A percentile compares a stretch with the other conserved stretches of the same genome.
These are phyloP conservation scores for Anguilla pacifica DNA, from an alignment of 2,797 vertebrate species.

Conservation along the genomic window DNA sequence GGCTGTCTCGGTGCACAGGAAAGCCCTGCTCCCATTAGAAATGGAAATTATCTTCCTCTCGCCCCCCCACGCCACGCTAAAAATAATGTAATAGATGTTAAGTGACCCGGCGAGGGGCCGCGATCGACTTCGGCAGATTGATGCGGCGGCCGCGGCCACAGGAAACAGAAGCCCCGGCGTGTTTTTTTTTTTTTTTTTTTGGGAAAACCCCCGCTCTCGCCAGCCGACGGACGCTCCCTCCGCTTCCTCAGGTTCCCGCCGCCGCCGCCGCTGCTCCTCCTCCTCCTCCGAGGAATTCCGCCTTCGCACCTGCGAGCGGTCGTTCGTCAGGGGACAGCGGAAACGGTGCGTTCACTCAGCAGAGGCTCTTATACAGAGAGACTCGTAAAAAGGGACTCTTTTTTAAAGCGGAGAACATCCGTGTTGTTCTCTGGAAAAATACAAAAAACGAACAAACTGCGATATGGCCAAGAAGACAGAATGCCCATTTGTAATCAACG, in stretches of 20 bases:
- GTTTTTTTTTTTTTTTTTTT: conserved; percentile 5
- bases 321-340: not conserved
- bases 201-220: not conserved
- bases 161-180: not conserved
- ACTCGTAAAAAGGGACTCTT: not conserved
- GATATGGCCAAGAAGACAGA: too few species aligned
- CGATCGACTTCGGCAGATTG: conserved; percentile 74
- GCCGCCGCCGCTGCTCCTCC: too few species aligned
- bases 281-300: not conserved
- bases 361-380: not conserved
- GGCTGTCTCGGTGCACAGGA: conserved; percentile 84
- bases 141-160: conserved; percentile 26
- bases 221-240: too few species aligned
- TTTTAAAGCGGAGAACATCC: not conserved
- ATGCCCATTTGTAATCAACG: too few species aligned
- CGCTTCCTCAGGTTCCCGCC: not conserved
- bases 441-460: too few species aligned
- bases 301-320: not conserved
- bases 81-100: conserved; percentile 80
- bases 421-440: not conserved
- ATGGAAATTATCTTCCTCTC: conserved; percentile 84
- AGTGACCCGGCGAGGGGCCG: conserved; percentile 68
- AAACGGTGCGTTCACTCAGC: not conserved
- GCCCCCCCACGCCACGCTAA: conserved; percentile 66
- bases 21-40: conserved; percentile 81